These are phyloP conservation scores for Trachops cirrhosus DNA, from an alignment of 2,797 vertebrate species.

Conservation along the genomic window DNA sequence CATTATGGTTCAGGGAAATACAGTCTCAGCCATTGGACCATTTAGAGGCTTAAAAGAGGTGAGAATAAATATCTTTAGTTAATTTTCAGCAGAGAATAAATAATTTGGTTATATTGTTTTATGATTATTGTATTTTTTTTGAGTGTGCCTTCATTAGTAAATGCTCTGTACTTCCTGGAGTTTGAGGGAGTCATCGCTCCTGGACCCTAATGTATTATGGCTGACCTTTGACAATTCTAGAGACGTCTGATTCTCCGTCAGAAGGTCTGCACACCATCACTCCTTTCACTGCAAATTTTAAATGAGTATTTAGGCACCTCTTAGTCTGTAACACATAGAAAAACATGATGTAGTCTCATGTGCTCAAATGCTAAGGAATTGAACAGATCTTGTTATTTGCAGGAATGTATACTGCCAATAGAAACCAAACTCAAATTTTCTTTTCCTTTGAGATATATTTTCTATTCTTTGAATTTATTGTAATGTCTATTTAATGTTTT, in stretches of 20 bases:
- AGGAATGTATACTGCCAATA: neutral
- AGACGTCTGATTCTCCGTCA: neutral
- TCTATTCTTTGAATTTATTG: neutral
- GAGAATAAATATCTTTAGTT: conserved; percentile 16
- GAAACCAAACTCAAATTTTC: conserved; percentile 10
- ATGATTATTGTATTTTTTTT: neutral
- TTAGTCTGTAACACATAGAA: neutral
- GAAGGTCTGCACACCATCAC: neutral
- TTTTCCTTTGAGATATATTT: neutral
- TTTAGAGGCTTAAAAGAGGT: conserved; percentile 94
- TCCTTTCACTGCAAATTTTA: neutral
- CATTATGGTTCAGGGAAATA: conserved; percentile 98
- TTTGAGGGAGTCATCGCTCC: neutral
- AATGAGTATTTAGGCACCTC: neutral
- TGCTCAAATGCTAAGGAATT: neutral
- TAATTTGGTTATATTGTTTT: conserved; percentile 17
- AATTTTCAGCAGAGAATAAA: neutral
- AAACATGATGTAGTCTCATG: neutral
- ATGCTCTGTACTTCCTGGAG: neutral
- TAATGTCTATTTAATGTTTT: neutral
- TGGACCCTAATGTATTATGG: neutral
- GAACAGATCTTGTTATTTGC: neutral
- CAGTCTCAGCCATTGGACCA: conserved; percentile 95
- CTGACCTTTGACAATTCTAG: neutral
- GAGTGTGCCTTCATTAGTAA: conserved; percentile 25